Evolutionary conservation across 2,113 vertebrate species (phyloP).

Genomic region (Chrysochloris asiatica): DNA sequence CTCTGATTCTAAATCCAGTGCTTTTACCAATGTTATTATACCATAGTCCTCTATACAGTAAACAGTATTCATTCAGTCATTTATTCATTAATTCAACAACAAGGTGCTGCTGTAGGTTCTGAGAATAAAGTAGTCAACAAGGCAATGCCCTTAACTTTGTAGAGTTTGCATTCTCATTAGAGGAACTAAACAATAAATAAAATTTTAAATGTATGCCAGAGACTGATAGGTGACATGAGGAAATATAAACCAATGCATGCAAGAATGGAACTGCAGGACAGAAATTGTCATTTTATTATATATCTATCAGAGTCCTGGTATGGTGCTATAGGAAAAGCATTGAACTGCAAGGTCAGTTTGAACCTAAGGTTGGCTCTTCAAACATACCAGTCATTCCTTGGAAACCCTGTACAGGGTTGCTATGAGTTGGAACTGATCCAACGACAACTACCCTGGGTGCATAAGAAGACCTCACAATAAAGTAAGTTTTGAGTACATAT

Average conservation of each 20-base stretch:
- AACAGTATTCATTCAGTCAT: neutral
- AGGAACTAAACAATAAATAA: neutral
- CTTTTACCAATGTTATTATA: neutral
- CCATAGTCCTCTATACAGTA: neutral
- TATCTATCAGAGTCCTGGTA: no score
- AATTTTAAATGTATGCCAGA: neutral
- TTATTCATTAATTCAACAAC: neutral
- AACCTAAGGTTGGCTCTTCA: no score
- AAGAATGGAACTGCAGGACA: neutral
- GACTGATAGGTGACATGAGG: neutral
- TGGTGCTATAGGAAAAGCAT: no score
- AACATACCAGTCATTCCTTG: no score
- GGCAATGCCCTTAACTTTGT: neutral
- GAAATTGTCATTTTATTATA: constrained; percentile 1
- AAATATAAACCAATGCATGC: constrained; percentile 43
- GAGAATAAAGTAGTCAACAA: neutral
- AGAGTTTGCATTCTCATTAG: neutral
- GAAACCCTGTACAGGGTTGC: no score
- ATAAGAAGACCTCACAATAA: neutral
- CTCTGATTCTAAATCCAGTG: neutral
- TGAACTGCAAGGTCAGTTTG: no score
- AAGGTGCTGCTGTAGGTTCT: neutral
- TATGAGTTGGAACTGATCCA: no score
- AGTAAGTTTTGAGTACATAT: neutral
- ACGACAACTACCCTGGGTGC: no score